Evolutionary conservation across 2,888 invertebrate species (phyloP).

Genomic region (Cyaniris semiargus): DNA sequence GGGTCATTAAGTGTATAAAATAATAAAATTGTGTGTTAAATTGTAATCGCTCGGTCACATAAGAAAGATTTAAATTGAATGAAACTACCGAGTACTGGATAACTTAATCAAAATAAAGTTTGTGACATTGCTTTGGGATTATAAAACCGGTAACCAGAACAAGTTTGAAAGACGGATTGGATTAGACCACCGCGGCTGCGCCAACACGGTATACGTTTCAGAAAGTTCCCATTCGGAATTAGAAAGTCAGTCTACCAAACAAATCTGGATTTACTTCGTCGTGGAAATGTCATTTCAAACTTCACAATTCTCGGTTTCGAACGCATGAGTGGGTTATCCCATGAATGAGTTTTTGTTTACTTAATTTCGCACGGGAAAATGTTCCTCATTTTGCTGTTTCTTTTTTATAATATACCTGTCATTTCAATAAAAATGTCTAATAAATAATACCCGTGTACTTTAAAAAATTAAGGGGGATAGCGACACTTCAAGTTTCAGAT

Average conservation of each 20-base stretch:
- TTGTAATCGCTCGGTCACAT: neutral
- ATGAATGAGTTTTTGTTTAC: conserved; percentile 37
- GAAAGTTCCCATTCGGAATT: conserved; percentile 74
- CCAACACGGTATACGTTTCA: conserved; percentile 77
- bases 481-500: neutral
- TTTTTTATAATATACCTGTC: too few relatives aligned
- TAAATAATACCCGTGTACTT: too few relatives aligned
- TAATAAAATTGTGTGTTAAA: neutral
- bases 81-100: neutral
- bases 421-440: too few relatives aligned
- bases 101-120: conserved; percentile 72
- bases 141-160: conserved; percentile 60
- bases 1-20: too few relatives aligned
- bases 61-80: neutral
- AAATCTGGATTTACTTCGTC: conserved; percentile 73
- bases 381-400: neutral
- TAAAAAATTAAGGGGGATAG: neutral
- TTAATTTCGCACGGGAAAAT: neutral
- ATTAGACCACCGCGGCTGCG: conserved; percentile 74
- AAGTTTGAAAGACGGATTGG: conserved; percentile 73
- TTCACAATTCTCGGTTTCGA: conserved; percentile 45
- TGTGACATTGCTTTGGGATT: conserved; percentile 61
- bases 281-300: conserved; percentile 73
- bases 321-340: conserved; percentile 45
- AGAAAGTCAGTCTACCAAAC: conserved; percentile 73